Percentiles rank a stretch among this genome's conserved stretches.
These are phyloP conservation scores for Grammomys surdaster DNA, from an alignment of 2,113 vertebrate species.

Conservation along the genomic window DNA sequence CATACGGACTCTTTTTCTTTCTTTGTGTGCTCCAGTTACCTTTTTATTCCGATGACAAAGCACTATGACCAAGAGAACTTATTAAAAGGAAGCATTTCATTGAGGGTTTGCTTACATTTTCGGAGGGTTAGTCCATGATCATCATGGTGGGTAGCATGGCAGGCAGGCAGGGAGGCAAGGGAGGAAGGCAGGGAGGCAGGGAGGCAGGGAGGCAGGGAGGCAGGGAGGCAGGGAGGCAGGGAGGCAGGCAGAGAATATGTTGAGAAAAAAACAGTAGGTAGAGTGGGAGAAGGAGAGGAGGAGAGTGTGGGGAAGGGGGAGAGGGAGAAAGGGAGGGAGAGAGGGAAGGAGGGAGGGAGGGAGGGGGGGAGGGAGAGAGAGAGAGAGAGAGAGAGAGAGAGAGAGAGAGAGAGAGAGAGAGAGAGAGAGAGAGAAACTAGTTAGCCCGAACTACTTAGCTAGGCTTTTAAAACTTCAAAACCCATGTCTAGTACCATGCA, in stretches of 20 bases:
- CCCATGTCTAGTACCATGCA: no score
- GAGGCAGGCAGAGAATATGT: no score
- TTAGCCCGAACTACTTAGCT: neutral
- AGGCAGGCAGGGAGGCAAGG: neutral
- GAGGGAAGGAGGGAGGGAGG: accelerated
- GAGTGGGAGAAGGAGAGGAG: no score
- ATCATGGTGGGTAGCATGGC: neutral
- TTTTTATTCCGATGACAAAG: neutral
- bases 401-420: no score
- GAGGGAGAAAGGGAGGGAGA: accelerated
- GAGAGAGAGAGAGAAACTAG: neutral
- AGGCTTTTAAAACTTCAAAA: neutral
- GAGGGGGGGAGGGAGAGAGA: no score
- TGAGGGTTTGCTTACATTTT: neutral
- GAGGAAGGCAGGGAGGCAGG: no score
- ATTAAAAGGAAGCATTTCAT: neutral
- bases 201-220: no score
- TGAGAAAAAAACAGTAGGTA: no score
- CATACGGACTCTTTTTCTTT: neutral
- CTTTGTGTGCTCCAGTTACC: no score
- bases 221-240: neutral
- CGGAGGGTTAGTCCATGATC: neutral
- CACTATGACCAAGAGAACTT: neutral
- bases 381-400: neutral
- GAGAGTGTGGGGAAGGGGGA: accelerated